Evolutionary conservation across 1,140 invertebrate genomes (phyloP), one percentile per base, ranked within the genome.

Genomic region (Contarinia nasturtii): DNA sequence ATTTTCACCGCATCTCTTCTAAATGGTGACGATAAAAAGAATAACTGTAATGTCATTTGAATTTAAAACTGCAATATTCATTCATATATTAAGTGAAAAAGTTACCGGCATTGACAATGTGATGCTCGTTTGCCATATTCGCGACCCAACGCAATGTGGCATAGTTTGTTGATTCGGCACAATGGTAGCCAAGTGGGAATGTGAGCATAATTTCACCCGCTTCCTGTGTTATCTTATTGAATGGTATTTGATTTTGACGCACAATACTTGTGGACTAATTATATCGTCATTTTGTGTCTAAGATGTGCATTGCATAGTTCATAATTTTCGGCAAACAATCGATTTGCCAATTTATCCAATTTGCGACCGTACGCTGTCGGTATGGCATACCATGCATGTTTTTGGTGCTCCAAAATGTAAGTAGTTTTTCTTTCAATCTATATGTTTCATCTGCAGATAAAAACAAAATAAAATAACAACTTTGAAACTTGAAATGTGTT

Each of bases 151-250:
- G 71, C 15, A 81, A 76, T 41, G 88, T 80, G 2, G 95, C 95
- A 73, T 99, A 99, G 69, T 99, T 99, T 0, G 95, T 99, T 0
- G 93, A 96, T 66, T 99, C 96, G 0, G 96, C 96, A 70, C 90
- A 94, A 68, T 96, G 92, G 62, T 96, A 96, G 1, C 89, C 90
- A 67, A 88, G 96, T 0, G 95, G 95, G 68, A 98, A 98, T 1
- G 95, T 99, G 20, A 99, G 94, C 82, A 99, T 98, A 52, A 99
- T 92, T 67, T 99, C 93, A 2, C 93, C 93, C 17, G 78, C 74
- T 60, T 94, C 85, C 73, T 99, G 94, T 2, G 91, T 94, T 44
- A 98, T 94, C 77, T 91, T 96, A 61, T 92, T 87, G 55, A 80
- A 91, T 2, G 93, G 94, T 51, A 99, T 95, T 0, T 86, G 86